A percentile compares a stretch with the other conserved stretches of the same genome.
Evolutionary conservation across 2,797 vertebrate species (phyloP).

Genomic region (Erethizon dorsatum): DNA sequence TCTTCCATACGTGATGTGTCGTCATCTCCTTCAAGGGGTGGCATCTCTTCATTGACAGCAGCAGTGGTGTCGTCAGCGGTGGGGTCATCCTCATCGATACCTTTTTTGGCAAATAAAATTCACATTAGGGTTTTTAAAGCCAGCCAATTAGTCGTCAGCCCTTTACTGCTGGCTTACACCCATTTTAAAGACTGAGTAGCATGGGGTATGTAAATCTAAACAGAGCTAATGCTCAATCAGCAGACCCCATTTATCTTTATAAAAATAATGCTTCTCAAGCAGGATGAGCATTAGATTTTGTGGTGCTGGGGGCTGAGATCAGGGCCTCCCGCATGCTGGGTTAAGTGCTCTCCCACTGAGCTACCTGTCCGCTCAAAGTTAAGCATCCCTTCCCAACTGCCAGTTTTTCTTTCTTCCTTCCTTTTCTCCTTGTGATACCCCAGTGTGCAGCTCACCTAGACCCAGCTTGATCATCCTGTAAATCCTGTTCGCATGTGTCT

Average conservation of each 20-base stretch:
- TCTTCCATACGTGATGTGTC: slow-evolving; percentile 98
- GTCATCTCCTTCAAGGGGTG: slow-evolving; percentile 96
- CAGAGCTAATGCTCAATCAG: not conserved
- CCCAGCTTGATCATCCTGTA: slow-evolving; percentile 99
- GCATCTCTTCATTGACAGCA: slow-evolving; percentile 95
- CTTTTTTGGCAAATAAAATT: slow-evolving; percentile 82
- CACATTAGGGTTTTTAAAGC: not conserved
- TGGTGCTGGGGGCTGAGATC: not conserved
- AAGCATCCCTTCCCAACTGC: not conserved
- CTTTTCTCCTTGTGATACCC: no score
- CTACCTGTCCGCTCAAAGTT: no score
- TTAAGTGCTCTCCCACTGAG: not conserved
- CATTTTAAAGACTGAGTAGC: not conserved
- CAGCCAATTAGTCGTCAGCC: not conserved
- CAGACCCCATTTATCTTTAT: not conserved
- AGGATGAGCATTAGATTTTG: not conserved
- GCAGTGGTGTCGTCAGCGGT: slow-evolving; percentile 91
- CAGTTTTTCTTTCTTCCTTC: not conserved
- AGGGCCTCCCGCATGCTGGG: no score
- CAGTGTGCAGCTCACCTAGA: slow-evolving; percentile 91
- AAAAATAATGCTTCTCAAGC: no score
- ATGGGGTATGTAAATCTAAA: accelerated
- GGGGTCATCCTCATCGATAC: slow-evolving; percentile 97
- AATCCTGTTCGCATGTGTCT: slow-evolving; percentile 97
- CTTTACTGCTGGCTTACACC: accelerated